Conservation (phyloP, 1,140 invertebrate species). For the Brachionus sp. region DNA sequence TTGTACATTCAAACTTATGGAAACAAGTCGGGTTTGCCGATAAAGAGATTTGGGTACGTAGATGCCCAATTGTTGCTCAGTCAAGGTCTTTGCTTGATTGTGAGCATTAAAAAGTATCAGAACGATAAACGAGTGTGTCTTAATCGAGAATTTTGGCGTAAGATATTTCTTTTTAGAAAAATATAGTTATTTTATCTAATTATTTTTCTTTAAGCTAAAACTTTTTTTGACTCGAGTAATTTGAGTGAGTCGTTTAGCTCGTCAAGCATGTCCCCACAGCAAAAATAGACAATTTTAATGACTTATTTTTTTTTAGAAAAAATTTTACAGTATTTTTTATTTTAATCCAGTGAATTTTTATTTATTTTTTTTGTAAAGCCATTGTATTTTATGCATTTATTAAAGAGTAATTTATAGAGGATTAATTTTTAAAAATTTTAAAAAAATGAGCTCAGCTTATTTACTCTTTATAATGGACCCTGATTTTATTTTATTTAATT, state of each 20-base stretch:
- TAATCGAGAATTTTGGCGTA: conserved; percentile 40
- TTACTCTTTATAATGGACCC: neutral
- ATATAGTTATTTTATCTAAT: neutral
- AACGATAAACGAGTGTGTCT: conserved; percentile 37
- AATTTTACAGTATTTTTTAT: neutral
- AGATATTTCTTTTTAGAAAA: neutral
- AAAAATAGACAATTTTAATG: neutral
- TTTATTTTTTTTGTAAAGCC: conserved; percentile 12
- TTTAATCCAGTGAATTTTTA: neutral
- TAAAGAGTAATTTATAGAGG: neutral
- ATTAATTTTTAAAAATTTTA: neutral
- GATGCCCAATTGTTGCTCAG: conserved; percentile 30
- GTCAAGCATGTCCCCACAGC: neutral
- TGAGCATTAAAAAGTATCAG: conserved; percentile 30
- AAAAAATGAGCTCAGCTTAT: neutral
- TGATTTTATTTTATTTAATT: neutral
- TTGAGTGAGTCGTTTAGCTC: neutral
- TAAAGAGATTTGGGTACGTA: conserved; percentile 11
- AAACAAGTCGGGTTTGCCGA: neutral
- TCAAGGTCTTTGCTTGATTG: conserved; percentile 30
- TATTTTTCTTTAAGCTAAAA: conserved; percentile 11
- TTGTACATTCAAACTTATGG: conserved; percentile 29
- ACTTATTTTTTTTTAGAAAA: neutral
- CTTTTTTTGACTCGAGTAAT: conserved; percentile 6
- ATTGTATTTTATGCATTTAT: neutral